Evolutionary conservation across 1,140 invertebrate genomes (phyloP), one percentile per base, ranked within the genome.

Genomic region (Hyphantria cunea): DNA sequence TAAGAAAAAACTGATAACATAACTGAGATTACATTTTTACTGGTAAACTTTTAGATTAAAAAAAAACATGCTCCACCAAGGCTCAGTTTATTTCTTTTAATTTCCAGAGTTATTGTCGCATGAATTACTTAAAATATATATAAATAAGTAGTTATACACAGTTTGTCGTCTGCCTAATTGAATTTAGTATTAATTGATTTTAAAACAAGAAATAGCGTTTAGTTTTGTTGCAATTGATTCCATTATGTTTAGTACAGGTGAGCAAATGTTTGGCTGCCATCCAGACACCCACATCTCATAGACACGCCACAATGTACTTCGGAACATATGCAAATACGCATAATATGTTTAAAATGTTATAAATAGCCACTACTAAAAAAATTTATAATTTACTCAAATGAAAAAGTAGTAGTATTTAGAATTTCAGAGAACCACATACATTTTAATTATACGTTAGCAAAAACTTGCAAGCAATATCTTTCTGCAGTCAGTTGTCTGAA

Each of bases 171-270:
- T n/a, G n/a, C n/a, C n/a, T n/a, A n/a, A n/a, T n/a, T n/a, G n/a
- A n/a, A n/a, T n/a, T n/a, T n/a, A n/a, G n/a, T n/a, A n/a, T n/a
- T n/a, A n/a, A n/a, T 25, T 5, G 17, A 25, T 25, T 25, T 25
- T 25, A 3, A 25, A 25, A 3, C 17, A 25, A 1, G 17, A 3
- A 25, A 25, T 25, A 25, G 5, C 17, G 2, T 25, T 64, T 62
- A 66, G 64, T 55, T 63, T 63, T 59, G 39, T 49, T 67, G 65
- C 56, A 75, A 72, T 70, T 68, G 68, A 33, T 78, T 60, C 78
- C 75, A 80, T 79, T 80, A n/a, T 68, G 76, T 82, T 72, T 49
- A 66, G 64, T 75, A 81, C 82, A 87, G 82, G 84, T 87, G 80
- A 87, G 75, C 70, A 66, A 81, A 74, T 79, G 75, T 82, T 84